phyloP scores from a whole-genome alignment of 2,113 vertebrate genomes.

The Cryptomyrus ogoouensis region DNA sequence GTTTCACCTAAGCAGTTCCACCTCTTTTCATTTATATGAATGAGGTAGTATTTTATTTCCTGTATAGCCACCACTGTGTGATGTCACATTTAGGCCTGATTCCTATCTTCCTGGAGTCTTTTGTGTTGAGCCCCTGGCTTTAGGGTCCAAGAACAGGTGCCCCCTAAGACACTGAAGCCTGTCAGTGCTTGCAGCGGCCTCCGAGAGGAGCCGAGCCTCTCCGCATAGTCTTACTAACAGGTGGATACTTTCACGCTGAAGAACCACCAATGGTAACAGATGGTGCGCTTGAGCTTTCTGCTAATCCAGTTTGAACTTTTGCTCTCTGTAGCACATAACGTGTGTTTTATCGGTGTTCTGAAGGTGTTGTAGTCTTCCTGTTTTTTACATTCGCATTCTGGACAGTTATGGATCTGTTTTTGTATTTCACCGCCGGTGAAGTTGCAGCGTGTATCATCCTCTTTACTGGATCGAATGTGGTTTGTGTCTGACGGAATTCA shows the following conservation, averaged over 20 bases:
- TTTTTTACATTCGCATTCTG: neutral
- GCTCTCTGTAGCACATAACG: neutral
- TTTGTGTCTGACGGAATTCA: neutral
- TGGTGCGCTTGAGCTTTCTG: neutral
- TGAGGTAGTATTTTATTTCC: neutral
- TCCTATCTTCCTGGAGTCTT: neutral
- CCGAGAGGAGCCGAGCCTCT: neutral
- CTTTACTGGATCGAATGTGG: neutral
- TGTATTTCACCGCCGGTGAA: neutral
- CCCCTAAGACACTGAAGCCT: neutral
- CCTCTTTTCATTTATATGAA: neutral
- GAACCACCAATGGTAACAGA: neutral
- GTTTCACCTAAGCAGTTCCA: neutral
- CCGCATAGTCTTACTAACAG: neutral
- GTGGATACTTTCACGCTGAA: neutral
- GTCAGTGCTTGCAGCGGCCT: neutral
- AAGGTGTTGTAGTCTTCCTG: neutral
- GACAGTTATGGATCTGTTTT: neutral
- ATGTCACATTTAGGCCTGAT: neutral
- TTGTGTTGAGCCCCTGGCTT: neutral
- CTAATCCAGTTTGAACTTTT: neutral
- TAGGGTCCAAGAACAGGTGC: neutral
- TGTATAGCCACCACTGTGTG: too few relatives aligned
- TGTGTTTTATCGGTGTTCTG: neutral
- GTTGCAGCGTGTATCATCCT: neutral